These are phyloP conservation scores for Labeo rohita DNA, from an alignment of 2,113 vertebrate species.

Conservation along the genomic window DNA sequence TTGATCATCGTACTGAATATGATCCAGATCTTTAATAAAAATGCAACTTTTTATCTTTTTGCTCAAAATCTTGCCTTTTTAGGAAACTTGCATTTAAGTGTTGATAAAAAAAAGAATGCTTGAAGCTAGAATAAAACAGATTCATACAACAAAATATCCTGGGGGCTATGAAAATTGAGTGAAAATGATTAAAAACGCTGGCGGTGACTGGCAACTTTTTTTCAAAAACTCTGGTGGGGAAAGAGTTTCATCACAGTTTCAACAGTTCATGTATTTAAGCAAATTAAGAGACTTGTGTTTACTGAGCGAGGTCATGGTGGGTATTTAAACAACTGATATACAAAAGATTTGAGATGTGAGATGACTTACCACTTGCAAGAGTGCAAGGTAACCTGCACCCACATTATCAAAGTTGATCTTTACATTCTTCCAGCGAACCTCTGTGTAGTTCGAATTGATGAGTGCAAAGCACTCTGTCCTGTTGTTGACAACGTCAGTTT, in stretches of 20 bases:
- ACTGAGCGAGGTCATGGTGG: background rate
- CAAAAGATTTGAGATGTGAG: background rate
- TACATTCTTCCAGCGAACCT: constrained; percentile 96
- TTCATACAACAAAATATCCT: background rate
- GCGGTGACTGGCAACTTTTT: too few relatives aligned
- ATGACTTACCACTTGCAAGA: constrained; percentile 91
- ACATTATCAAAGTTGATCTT: constrained; percentile 99
- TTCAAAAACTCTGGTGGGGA: too few relatives aligned
- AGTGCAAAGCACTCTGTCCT: constrained; percentile 82
- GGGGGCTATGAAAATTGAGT: too few relatives aligned
- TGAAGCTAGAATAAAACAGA: too few relatives aligned
- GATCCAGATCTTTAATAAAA: too few relatives aligned
- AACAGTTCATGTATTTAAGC: background rate
- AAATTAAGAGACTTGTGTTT: background rate
- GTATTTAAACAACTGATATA: background rate
- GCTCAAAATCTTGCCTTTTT: too few relatives aligned
- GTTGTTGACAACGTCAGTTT: constrained; percentile 83
- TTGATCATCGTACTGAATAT: too few relatives aligned
- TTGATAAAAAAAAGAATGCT: too few relatives aligned
- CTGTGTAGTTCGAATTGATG: constrained; percentile 79
- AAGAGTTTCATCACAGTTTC: too few relatives aligned
- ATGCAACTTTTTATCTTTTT: too few relatives aligned
- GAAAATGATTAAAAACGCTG: too few relatives aligned
- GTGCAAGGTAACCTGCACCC: constrained; percentile 93
- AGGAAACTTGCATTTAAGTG: too few relatives aligned